These are phyloP conservation scores for Napeogenes sylphis DNA, from an alignment of 2,888 invertebrate genomes.

Conservation along the genomic window DNA sequence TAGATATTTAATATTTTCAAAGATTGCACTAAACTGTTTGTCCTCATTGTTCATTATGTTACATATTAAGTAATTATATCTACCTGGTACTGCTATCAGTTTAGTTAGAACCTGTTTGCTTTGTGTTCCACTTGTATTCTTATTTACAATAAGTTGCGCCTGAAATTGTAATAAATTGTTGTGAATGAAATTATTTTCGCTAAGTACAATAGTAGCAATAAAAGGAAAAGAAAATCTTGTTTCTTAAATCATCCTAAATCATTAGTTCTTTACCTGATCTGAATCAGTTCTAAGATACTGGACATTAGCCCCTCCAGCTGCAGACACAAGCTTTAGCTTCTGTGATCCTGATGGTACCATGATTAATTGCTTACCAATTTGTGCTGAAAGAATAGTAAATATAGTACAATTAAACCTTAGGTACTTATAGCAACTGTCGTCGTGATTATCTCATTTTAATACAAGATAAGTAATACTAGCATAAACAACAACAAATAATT, in stretches of 20 bases:
- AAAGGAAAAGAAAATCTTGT: too few species aligned
- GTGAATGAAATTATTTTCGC: too few species aligned
- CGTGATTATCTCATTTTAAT: too few species aligned
- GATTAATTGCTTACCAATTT: conserved; percentile 66
- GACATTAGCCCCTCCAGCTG: conserved; percentile 37
- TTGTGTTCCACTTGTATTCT: conserved; percentile 36
- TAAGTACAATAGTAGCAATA: too few species aligned
- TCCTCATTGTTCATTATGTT: too few species aligned
- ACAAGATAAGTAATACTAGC: too few species aligned
- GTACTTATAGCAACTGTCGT: too few species aligned
- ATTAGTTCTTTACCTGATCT: conserved; percentile 44
- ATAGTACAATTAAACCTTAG: background rate
- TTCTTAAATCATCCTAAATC: background rate
- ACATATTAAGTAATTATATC: too few species aligned
- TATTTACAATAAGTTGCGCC: conserved; percentile 49
- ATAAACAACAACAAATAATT: too few species aligned
- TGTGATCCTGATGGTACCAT: conserved; percentile 55
- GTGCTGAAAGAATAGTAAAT: conserved; percentile 43
- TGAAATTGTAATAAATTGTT: conserved; percentile 35
- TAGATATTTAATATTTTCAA: too few species aligned
- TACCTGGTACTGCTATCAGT: conserved; percentile 58
- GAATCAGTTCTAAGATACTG: conserved; percentile 48
- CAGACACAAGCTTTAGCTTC: conserved; percentile 58
- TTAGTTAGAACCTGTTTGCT: conserved; percentile 54
- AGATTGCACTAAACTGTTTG: too few species aligned